A percentile compares a stretch with the other conserved stretches of the same genome.
Conservation (phyloP, 2,888 invertebrate genomes). For the Epistrophe eligans region DNA sequence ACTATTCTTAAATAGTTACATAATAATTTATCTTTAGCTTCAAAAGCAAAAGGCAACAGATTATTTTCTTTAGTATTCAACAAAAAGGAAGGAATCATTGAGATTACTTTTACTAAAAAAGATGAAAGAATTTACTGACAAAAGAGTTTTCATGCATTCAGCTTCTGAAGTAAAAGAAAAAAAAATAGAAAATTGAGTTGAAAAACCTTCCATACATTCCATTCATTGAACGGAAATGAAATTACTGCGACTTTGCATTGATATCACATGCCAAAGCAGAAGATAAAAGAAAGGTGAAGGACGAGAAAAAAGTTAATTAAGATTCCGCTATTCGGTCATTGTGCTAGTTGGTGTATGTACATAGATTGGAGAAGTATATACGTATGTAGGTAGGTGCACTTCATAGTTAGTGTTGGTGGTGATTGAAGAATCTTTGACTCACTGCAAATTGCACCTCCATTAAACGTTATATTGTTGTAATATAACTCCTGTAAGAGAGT, state of each 20-base stretch:
- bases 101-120: neutral
- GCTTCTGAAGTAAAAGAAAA: neutral
- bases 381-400: no score
- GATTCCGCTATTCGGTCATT: slow-evolving; percentile 14
- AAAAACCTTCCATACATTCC: neutral
- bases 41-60: neutral
- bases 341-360: neutral
- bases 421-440: neutral
- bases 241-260: slow-evolving; percentile 12
- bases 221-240: slow-evolving; percentile 15
- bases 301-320: slow-evolving; percentile 25
- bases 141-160: neutral
- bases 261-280: neutral
- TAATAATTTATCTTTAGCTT: no score
- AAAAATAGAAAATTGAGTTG: neutral
- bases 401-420: neutral
- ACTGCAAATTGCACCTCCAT: slow-evolving; percentile 14
- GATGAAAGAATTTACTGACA: slow-evolving; percentile 9
- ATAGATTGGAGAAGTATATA: neutral
- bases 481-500: neutral
- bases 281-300: slow-evolving; percentile 6
- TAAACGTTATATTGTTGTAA: slow-evolving; percentile 9
- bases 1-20: neutral
- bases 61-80: neutral
- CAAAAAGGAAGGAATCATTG: neutral